Base-by-base conservation (phyloP, 2,888 invertebrate genomes). In the Ramazzottius varieornatus region DNA sequence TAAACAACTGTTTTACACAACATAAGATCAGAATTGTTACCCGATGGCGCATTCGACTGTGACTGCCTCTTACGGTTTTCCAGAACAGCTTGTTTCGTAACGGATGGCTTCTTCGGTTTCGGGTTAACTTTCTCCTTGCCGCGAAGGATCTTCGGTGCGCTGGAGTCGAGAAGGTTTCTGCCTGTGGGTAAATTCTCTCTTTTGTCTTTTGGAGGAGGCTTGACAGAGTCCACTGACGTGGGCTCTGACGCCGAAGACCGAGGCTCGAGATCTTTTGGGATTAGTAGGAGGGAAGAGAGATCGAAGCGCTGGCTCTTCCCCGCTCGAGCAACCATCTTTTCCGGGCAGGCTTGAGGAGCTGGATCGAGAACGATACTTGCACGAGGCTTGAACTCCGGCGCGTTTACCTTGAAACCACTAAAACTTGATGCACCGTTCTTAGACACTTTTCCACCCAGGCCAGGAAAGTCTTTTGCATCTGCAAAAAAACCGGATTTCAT, bases 91-190 rank as follows among this genome's bases (percentile, higher is more conserved):
- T 77, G 77, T 69, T 78, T 78, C 65, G 80, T 68, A 4, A 74
- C 73, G 64, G 77, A 76, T 2, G 76, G 76, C 68, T 77, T 77
- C 69, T 78, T 79, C 33, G 71, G 70, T 69, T 74, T 75, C 13
- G 77, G 76, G 32, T 70, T 72, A 68, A 78, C 77, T 46, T 78
- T 69, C 66, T 79, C 78, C 71, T 80, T 80, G 1, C 80, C 80
- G 66, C 79, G 69, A 67, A 76, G 76, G n/a, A 70, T 64, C 1
- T 67, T 65, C 0, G 77, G 77, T 29, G 75, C 75, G 54, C 72
- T 73, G 13, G 75, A 70, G 69, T 78, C 78, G 20, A 76, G 67
- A 1, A 67, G 63, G 64, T 71, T 71, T 20, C 40, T 20, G 8
- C 20, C 20, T 20, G 20, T 13, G 20, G 8, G 8, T n/a, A n/a